Percentiles rank a stretch among this genome's conserved stretches.
phyloP scores from a whole-genome alignment of 1,140 invertebrate species.

The Calliphora vicina region DNA sequence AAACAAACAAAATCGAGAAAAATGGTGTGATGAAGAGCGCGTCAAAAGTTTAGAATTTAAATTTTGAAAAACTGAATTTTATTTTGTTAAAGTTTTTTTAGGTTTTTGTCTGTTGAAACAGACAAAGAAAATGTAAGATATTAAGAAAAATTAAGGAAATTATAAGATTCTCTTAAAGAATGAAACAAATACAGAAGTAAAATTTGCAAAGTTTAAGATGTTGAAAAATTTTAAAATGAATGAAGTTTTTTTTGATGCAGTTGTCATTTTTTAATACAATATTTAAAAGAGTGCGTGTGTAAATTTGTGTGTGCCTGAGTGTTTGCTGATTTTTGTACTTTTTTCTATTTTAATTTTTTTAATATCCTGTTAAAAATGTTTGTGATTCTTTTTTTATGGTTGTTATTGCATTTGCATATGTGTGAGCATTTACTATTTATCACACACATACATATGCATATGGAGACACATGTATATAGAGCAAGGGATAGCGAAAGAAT shows the following conservation, averaged over 20 bases:
- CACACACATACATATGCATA: background rate
- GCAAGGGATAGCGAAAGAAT: background rate
- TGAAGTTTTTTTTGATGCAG: background rate
- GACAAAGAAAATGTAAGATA: background rate
- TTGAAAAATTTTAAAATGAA: background rate
- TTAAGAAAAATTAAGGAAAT: background rate
- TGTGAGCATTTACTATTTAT: conserved; percentile 24
- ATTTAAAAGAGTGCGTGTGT: background rate
- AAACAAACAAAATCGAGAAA: background rate
- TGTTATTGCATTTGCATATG: conserved; percentile 13
- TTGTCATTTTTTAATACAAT: background rate
- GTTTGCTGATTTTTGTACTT: background rate
- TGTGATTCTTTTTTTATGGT: background rate
- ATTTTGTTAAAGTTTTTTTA: background rate
- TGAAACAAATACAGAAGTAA: no score
- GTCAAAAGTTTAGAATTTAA: background rate
- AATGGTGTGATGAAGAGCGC: background rate
- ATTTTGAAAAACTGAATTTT: background rate
- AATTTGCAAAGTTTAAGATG: no score
- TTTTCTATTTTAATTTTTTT: background rate
- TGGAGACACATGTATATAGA: background rate
- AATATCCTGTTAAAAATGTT: background rate
- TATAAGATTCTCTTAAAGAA: background rate
- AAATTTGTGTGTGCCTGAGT: background rate
- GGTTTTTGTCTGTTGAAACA: no score